Evolutionary conservation across 1,140 invertebrate species (phyloP).

Genomic region (Chrysoperla carnea): DNA sequence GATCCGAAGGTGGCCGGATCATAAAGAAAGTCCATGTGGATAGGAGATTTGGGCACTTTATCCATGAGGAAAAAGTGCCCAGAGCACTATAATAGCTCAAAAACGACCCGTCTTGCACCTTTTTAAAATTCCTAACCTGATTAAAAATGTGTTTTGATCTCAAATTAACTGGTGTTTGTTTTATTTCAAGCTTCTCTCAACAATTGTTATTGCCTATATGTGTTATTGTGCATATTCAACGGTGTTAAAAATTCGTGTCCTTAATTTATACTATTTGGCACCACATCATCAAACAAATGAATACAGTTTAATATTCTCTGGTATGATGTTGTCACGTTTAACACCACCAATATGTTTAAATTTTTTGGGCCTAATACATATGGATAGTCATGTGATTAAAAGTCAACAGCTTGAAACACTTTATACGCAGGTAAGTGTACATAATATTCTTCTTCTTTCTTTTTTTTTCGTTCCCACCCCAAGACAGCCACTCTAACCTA

Average conservation of each 20-base stretch:
- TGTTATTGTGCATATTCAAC: slow-evolving; percentile 97
- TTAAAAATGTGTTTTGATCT: too few relatives aligned
- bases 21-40: too few relatives aligned
- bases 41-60: too few relatives aligned
- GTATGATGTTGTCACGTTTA: slow-evolving; percentile 90
- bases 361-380: slow-evolving; percentile 92
- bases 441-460: too few relatives aligned
- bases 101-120: too few relatives aligned
- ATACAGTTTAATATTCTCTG: slow-evolving; percentile 95
- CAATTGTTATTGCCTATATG: slow-evolving; percentile 80
- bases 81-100: too few relatives aligned
- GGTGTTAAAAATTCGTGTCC: slow-evolving; percentile 85
- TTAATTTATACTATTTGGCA: slow-evolving; percentile 95
- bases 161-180: too few relatives aligned
- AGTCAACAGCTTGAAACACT: slow-evolving; percentile 62
- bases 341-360: slow-evolving; percentile 98
- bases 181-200: slow-evolving; percentile 58
- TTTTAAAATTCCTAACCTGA: too few relatives aligned
- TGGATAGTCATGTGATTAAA: slow-evolving; percentile 93
- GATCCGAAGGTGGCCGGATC: too few relatives aligned
- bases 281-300: slow-evolving; percentile 97
- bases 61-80: too few relatives aligned
- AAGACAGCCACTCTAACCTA: too few relatives aligned
- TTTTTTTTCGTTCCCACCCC: too few relatives aligned
- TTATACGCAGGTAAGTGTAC: slow-evolving; percentile 69